Evolutionary conservation across 2,888 invertebrate species (phyloP), one percentile per base, ranked within the genome.

Genomic region (Mythimna pallens): DNA sequence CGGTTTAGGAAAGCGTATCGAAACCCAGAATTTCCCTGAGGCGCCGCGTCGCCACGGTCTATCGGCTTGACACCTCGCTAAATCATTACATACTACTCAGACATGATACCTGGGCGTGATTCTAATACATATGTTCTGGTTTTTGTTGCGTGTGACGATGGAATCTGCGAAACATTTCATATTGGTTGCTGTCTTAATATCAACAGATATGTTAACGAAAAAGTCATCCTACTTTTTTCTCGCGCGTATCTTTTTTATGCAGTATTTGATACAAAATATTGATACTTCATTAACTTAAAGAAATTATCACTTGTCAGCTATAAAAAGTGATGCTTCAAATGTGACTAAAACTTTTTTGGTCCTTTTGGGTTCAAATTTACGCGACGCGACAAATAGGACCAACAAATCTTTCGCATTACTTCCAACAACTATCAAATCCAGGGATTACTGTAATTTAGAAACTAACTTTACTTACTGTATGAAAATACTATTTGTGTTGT

Each of bases 1-100:
- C 72, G 74, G 76, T 71, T 78, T 79, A 84, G 85, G 89, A 89
- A 89, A 89, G 89, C 89, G 89, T 90, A 84, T 87, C 90, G 87
- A 84, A 86, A 80, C 78, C 79, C 82, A 87, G 86, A 87, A 87
- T 89, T 89, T 89, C 86, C 90, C 87, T 86, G 81, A 82, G 84
- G 83, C 84, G 83, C 82, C 81, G 75, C 73, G 74, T 67, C 55
- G 84, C 67, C 78, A 87, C 85, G 88, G 81, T 80, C 86, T 84
- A 89, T 87, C 82, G 80, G 73, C 6, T 82, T 88, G 75, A 84
- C 88, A 82, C 81, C 82, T 81, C 81, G 73, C 87, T 80, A 82
- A 85, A 82, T 82, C 70, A 85, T 80, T 70, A 72, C 67, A 68
- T 74, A 65, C 65, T 65, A 57, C 70, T 36, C 52, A 65, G 47